These are phyloP conservation scores for Drosophila aldrichi DNA, from an alignment of 2,888 invertebrate genomes.

Conservation along the genomic window DNA sequence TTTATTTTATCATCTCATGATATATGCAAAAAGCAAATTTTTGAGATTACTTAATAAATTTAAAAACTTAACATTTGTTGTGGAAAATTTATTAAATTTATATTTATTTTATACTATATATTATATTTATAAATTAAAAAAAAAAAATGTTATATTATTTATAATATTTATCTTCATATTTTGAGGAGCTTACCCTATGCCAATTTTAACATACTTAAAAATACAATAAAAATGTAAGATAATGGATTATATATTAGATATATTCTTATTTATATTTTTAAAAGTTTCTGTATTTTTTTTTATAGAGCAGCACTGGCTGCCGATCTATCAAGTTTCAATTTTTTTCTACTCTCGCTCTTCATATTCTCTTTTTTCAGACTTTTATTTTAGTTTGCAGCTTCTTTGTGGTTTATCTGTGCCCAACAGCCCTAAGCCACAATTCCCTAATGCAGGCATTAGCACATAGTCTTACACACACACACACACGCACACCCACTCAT, in stretches of 20 bases:
- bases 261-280: neutral
- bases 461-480: constrained; percentile 5
- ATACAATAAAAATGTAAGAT: neutral
- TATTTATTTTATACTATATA: too few species aligned
- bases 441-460: constrained; percentile 27
- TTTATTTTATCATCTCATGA: too few species aligned
- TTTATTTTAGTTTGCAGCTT: constrained; percentile 37
- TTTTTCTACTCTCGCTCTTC: neutral
- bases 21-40: too few species aligned
- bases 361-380: neutral
- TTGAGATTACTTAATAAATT: too few species aligned
- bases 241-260: neutral
- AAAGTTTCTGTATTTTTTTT: neutral
- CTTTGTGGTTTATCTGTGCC: constrained; percentile 49
- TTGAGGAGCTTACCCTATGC: too few species aligned
- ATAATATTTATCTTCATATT: too few species aligned
- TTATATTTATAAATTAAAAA: too few species aligned
- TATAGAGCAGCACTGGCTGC: neutral
- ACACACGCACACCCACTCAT: neutral
- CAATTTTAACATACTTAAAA: neutral
- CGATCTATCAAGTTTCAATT: neutral
- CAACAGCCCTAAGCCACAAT: constrained; percentile 16
- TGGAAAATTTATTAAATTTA: too few species aligned
- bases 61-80: too few species aligned
- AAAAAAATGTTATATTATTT: too few species aligned